A percentile compares a stretch with the other conserved stretches of the same genome.
These are phyloP conservation scores for Microdon myrmicae DNA, from an alignment of 2,888 invertebrate genomes.

Conservation along the genomic window DNA sequence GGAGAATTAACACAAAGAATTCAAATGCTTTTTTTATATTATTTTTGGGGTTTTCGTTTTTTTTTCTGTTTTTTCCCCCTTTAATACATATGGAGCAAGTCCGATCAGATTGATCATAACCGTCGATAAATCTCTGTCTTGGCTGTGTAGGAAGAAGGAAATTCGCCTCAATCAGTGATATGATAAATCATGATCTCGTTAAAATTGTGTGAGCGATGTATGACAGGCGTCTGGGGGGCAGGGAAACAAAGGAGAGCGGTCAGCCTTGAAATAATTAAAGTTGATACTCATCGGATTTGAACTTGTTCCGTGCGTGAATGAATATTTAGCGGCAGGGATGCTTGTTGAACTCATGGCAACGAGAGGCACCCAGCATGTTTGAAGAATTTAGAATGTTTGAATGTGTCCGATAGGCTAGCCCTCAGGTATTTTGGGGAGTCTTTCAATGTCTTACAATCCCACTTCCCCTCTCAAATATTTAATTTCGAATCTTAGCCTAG, in stretches of 20 bases:
- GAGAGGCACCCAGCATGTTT: not conserved
- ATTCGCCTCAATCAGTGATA: conserved; percentile 48
- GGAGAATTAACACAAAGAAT: conserved; percentile 1
- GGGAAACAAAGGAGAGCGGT: not conserved
- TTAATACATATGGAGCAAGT: conserved; percentile 49
- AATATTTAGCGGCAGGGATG: not conserved
- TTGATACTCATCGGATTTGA: not conserved
- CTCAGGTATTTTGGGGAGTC: too few relatives aligned
- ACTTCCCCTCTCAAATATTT: too few relatives aligned
- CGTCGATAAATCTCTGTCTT: conserved; percentile 49
- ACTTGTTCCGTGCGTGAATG: not conserved
- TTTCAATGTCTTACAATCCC: too few relatives aligned
- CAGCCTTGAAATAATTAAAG: conserved; percentile 35
- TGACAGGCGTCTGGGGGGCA: not conserved
- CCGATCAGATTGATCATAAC: conserved; percentile 47
- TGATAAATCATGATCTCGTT: conserved; percentile 51
- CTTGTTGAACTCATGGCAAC: too few relatives aligned
- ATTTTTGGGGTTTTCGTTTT: too few relatives aligned
- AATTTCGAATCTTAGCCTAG: too few relatives aligned
- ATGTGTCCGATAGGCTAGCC: too few relatives aligned
- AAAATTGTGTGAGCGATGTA: conserved; percentile 15
- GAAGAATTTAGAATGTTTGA: not conserved
- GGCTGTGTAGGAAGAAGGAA: conserved; percentile 50
- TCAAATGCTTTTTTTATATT: too few relatives aligned
- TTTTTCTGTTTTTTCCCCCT: too few relatives aligned